phyloP scores from a whole-genome alignment of 2,888 invertebrate genomes.

The Dryococelus australis region DNA sequence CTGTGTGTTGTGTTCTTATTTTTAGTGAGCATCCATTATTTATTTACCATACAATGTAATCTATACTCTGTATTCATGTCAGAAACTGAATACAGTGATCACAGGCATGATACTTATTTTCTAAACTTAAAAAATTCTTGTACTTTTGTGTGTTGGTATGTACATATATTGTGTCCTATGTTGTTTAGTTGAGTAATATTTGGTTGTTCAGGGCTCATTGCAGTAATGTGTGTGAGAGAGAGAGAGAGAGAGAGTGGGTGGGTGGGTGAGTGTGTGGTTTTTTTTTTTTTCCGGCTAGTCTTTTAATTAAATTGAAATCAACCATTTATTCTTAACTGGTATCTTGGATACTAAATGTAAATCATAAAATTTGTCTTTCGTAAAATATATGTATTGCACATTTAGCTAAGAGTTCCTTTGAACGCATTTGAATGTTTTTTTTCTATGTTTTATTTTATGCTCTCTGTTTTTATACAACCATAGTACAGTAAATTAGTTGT shows the following conservation, averaged over 20 bases:
- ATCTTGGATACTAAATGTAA: neutral
- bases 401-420: slow-evolving; percentile 12
- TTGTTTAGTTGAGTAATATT: neutral
- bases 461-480: slow-evolving; percentile 20
- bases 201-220: neutral
- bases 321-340: neutral
- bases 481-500: slow-evolving; percentile 18
- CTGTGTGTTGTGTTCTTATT: neutral
- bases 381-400: slow-evolving; percentile 20
- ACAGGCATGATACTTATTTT: neutral
- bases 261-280: too few species aligned
- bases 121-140: neutral
- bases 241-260: too few species aligned
- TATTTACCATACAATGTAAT: neutral
- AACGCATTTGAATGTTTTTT: slow-evolving; percentile 24
- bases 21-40: neutral
- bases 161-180: neutral
- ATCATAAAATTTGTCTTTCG: neutral
- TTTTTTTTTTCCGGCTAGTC: too few species aligned
- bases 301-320: neutral
- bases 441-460: slow-evolving; percentile 44
- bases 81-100: neutral
- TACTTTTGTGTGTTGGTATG: neutral
- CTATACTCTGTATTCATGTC: neutral
- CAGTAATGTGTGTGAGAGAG: too few species aligned